A percentile compares a stretch with the other conserved stretches of the same genome.
phyloP scores from a whole-genome alignment of 2,888 invertebrate species.

The Lasioglossum marginatum region DNA sequence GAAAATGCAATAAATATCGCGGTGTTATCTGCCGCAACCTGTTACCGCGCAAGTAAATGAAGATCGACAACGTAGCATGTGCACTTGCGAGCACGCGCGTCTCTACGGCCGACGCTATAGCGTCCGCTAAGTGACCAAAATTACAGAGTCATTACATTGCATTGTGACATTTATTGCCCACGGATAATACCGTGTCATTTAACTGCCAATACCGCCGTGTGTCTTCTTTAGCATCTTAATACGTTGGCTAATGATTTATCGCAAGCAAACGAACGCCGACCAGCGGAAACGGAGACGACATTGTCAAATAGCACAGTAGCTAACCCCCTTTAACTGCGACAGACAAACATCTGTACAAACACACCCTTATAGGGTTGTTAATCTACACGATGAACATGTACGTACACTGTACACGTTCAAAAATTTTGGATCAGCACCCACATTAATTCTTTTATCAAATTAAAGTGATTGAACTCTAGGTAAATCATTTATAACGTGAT shows the following conservation, averaged over 20 bases:
- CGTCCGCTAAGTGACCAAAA: constrained; percentile 65
- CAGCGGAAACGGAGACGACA: constrained; percentile 2
- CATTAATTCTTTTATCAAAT: not conserved
- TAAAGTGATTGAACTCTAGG: too few relatives aligned
- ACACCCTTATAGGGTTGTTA: not conserved
- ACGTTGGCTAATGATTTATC: constrained; percentile 43
- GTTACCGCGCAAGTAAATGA: constrained; percentile 48
- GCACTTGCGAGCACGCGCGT: constrained; percentile 37
- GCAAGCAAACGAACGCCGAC: not conserved
- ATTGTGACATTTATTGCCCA: constrained; percentile 73
- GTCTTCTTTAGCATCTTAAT: constrained; percentile 57
- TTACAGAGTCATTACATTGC: constrained; percentile 67
- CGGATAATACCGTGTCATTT: constrained; percentile 72
- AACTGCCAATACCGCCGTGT: constrained; percentile 65
- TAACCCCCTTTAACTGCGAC: not conserved
- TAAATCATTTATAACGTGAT: too few relatives aligned
- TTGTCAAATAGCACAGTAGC: not conserved
- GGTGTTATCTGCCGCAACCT: constrained; percentile 51
- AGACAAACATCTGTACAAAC: not conserved
- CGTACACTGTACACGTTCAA: not conserved
- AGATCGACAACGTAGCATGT: constrained; percentile 48
- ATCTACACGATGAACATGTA: not conserved
- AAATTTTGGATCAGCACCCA: not conserved
- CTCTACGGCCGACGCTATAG: constrained; percentile 52
- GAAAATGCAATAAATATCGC: constrained; percentile 57